Base-by-base conservation (phyloP, 2,113 vertebrate species). In the Pterophyllum scalare region DNA sequence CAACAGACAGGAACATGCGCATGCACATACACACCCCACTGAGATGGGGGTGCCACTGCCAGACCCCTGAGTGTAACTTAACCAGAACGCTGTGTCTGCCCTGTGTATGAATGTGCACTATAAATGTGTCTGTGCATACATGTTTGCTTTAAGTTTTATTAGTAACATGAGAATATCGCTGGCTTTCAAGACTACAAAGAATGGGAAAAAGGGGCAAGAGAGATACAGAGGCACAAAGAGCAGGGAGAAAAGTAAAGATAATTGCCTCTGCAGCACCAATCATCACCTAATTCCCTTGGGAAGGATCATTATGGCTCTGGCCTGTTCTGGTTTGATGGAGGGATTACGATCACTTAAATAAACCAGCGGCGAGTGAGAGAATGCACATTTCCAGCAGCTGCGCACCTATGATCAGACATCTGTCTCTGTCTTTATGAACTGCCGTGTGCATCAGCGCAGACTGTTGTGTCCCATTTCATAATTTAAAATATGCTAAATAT, bases 311-410 rank as follows among this genome's bases (percentile, higher is more conserved):
- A 94, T 85, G 72, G 87, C 91, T 93, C 91, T 85, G 92, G 90
- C 75, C 75, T 26, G 83, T 87, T 89, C 82, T 83, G 85, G 83
- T 89, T 84, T 91, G 89, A 94, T 91, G 89, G 83, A 88, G 87
- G 90, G 91, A 94, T 93, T 91, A 92, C 80, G 95, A 94, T 92
- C 90, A 93, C 88, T 92, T 90, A 93, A 93, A 91, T 81, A 95
- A 95, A 95, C 78, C 24, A 87, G 79, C 33, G 59, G 89, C 87
- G 90, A 95, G 92, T 94, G 91, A 95, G 90, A 95, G 89, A 95
- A 95, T 93, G 91, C 83, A 90, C 84, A 80, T 94, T 93, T 94
- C 59, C 76, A 92, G 87, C 77, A 86, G 82, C 85, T 81, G 74
- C 65, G 61, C 56, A 84, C 83, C 67, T 79, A 70, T 28, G 82